Conservation (phyloP, 2,113 vertebrate genomes). For the Brachypodius melanocephalos region DNA sequence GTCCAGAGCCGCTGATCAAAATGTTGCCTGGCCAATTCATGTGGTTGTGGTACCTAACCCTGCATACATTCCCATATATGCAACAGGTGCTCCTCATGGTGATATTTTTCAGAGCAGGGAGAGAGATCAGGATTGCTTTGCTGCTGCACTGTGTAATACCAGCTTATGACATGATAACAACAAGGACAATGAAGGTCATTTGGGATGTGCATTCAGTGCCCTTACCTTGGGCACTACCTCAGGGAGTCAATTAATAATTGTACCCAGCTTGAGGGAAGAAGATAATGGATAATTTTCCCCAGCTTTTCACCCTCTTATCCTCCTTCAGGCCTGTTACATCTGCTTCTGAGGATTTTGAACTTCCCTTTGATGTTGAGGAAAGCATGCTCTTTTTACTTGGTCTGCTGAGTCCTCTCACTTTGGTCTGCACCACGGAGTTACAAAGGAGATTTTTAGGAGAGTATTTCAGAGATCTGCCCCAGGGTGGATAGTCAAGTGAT, state of each 20-base stretch:
- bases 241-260: neutral
- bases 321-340: neutral
- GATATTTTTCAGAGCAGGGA: neutral
- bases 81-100: no score
- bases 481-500: no score
- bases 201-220: no score
- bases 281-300: neutral
- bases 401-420: rapidly evolving
- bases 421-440: rapidly evolving
- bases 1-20: neutral
- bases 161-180: neutral
- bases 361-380: neutral
- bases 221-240: no score
- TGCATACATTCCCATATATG: neutral
- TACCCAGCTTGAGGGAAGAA: neutral
- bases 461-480: neutral
- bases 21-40: neutral
- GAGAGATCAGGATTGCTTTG: neutral
- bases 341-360: neutral
- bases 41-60: no score
- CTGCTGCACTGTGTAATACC: neutral
- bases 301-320: neutral
- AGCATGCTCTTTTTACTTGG: neutral
- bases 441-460: neutral
- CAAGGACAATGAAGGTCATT: neutral